Evolutionary conservation across 2,113 vertebrate species (phyloP), one percentile per base, ranked within the genome.

Genomic region (Centropus bengalensis): DNA sequence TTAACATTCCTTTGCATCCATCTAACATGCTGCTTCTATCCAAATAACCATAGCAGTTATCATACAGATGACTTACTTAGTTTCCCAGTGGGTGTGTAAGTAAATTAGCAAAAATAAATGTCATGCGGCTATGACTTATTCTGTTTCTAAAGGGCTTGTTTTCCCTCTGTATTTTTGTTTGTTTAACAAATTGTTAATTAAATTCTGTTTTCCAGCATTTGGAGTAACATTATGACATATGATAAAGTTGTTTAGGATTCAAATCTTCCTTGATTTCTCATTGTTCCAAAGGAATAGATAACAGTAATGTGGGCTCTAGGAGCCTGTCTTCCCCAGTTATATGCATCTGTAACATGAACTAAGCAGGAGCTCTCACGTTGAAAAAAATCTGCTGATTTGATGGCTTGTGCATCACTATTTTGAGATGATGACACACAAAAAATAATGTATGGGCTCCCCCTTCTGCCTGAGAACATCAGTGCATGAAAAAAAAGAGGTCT

Each of bases 41-140:
- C 51, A 82, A 86, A 89, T 18, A 89, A 78, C 68, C 80, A 4
- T 6, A 70, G 85, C 64, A 59, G 75, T 12, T 12, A 36, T 32
- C 0, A 2, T 19, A 49, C 40, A 82, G 74, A 82, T 73, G 33
- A 85, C 28, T 91, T 73, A 9, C 2, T 79, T 63, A 71, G 28
- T 80, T 92, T 94, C 94, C 80, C 91, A 93, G 84, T 85, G 89
- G 89, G 89, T 64, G 62, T 44, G 69, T 55, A 70, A 93, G 85
- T 64, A 80, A 95, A 95, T 96, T 74, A 95, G 56, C 85, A 96
- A 94, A 95, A 96, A 85, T 69, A 95, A 95, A 93, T 88, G 75
- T 94, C 95, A 94, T 7, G 10, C 3, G 0, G 73, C 92, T 47
- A 13, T 93, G 91, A 94, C 71, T 94, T 82, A 33, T 32, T 85